These are phyloP conservation scores for Cliona cf. orientalis DNA, from an alignment of 37 sponge, comb jelly and placozoan genomes.

Conservation along the genomic window DNA sequence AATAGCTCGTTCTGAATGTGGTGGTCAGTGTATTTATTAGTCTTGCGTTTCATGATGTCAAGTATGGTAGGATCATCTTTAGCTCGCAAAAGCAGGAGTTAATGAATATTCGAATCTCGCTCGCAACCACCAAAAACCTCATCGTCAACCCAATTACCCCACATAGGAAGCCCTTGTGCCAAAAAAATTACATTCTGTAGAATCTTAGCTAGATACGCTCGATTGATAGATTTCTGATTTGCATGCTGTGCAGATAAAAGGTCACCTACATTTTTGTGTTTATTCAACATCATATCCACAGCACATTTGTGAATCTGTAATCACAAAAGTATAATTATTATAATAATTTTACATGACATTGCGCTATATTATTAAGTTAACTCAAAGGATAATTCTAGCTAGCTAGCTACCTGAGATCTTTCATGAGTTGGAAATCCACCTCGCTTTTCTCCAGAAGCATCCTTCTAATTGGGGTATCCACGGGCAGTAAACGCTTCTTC, in stretches of 20 bases:
- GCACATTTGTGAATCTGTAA: background rate
- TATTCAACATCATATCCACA: background rate
- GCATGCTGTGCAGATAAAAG: constrained; percentile 2
- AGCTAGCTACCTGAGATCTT: constrained; percentile 1
- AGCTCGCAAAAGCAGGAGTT: constrained; percentile 17
- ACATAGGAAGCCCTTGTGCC: constrained; percentile 38
- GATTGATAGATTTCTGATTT: background rate
- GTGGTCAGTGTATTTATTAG: constrained; percentile 20
- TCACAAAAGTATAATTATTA: no score
- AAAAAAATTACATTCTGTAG: constrained; percentile 22
- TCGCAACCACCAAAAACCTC: constrained; percentile 7
- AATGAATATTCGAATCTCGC: constrained; percentile 28
- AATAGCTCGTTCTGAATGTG: constrained; percentile 18
- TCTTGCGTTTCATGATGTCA: background rate
- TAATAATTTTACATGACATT: no score
- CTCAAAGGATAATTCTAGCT: no score
- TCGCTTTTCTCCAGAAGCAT: constrained; percentile 30
- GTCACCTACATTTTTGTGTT: constrained; percentile 11
- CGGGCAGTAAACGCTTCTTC: constrained; percentile 1
- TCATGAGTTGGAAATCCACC: constrained; percentile 40
- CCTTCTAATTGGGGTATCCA: constrained; percentile 38
- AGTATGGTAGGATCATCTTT: constrained; percentile 27
- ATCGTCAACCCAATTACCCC: constrained; percentile 17
- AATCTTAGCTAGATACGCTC: constrained; percentile 9
- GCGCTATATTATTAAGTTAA: no score